Evolutionary conservation across 1,140 invertebrate genomes (phyloP).

Genomic region (Heliconius hermathena): DNA sequence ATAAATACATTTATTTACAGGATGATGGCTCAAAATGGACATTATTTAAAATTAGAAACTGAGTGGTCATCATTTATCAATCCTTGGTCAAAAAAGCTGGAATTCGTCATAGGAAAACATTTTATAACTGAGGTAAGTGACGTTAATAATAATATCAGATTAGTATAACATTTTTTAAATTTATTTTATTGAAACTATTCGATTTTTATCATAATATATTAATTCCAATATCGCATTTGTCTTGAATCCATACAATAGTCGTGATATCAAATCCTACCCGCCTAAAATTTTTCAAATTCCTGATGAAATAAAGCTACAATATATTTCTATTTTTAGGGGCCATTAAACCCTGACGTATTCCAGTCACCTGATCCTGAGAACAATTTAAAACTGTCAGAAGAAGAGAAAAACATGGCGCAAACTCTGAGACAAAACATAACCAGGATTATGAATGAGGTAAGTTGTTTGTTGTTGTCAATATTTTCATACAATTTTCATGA

Average conservation of each 20-base stretch:
- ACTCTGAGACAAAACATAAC: constrained; percentile 87
- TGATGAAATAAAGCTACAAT: too few species aligned
- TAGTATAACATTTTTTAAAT: too few species aligned
- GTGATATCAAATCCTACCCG: too few species aligned
- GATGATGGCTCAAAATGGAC: constrained; percentile 92
- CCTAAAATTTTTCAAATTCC: too few species aligned
- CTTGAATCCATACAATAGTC: too few species aligned
- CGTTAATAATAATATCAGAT: too few species aligned
- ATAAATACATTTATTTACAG: constrained; percentile 62
- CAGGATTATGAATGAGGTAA: constrained; percentile 86
- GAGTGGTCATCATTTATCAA: constrained; percentile 97
- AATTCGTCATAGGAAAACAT: constrained; percentile 95
- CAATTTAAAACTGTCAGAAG: constrained; percentile 76
- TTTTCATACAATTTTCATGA: too few species aligned
- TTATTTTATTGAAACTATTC: too few species aligned
- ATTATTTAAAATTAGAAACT: constrained; percentile 91
- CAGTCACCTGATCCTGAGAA: constrained; percentile 76
- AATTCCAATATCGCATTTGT: too few species aligned
- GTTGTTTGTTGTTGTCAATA: neutral
- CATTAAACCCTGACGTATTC: constrained; percentile 88
- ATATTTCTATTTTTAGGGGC: constrained; percentile 79
- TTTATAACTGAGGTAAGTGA: constrained; percentile 86
- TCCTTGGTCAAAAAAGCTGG: constrained; percentile 95
- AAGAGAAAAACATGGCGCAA: constrained; percentile 84
- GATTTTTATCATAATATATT: too few species aligned